Conservation (phyloP, 2,888 invertebrate species). For the Pardosa pseudoannulata region DNA sequence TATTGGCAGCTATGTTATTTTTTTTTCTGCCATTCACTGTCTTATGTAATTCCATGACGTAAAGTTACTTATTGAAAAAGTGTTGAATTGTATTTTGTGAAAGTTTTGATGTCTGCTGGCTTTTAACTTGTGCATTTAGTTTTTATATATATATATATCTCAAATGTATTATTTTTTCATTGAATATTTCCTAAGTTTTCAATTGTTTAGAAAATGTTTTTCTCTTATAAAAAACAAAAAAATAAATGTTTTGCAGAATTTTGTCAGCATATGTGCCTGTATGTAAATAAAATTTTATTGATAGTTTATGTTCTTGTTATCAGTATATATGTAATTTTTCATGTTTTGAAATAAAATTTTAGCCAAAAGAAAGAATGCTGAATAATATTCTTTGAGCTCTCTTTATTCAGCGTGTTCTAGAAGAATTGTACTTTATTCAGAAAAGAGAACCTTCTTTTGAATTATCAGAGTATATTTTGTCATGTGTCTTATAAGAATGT, state of each 20-base stretch:
- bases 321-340: constrained; percentile 38
- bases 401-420: not conserved
- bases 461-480: constrained; percentile 61
- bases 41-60: constrained; percentile 39
- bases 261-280: constrained; percentile 69
- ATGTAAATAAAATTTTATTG: constrained; percentile 71
- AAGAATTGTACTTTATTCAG: not conserved
- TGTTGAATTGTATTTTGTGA: constrained; percentile 24
- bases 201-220: constrained; percentile 34
- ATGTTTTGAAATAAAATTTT: constrained; percentile 39
- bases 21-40: constrained; percentile 25
- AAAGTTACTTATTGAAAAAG: not conserved
- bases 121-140: constrained; percentile 53
- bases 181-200: constrained; percentile 31
- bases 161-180: constrained; percentile 7
- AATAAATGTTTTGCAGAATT: constrained; percentile 47
- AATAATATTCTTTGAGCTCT: not conserved
- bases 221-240: not conserved
- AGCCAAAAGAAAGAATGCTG: constrained; percentile 18
- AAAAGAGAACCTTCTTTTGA: not conserved
- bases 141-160: constrained; percentile 30
- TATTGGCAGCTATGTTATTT: constrained; percentile 59
- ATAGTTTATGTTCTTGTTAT: constrained; percentile 65
- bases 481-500: constrained; percentile 45
- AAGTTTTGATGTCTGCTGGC: constrained; percentile 29